phyloP scores from a whole-genome alignment of 2,888 invertebrate species.

The Pyrrhosoma nymphula region DNA sequence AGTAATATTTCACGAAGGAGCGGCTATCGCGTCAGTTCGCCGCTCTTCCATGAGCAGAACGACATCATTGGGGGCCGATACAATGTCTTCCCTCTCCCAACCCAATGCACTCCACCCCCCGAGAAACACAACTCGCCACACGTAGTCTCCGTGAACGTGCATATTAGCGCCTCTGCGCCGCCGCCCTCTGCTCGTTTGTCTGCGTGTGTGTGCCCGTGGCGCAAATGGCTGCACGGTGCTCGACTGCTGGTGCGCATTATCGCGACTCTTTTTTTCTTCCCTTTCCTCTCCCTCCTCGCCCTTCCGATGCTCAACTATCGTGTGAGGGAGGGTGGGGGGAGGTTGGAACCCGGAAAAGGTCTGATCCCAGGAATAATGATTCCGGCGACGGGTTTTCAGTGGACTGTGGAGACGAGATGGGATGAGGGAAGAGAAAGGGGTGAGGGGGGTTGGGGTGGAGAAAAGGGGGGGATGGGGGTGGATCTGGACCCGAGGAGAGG shows the following conservation, averaged over 20 bases:
- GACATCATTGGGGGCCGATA: neutral
- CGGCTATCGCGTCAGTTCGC: no score
- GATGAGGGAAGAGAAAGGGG: neutral
- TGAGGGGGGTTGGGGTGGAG: no score
- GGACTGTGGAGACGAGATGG: neutral
- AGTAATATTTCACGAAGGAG: no score
- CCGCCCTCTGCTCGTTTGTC: no score
- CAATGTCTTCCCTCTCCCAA: neutral
- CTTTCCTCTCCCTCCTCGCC: neutral
- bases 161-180: neutral
- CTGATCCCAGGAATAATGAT: slow-evolving; percentile 62
- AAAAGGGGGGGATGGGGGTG: no score
- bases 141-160: neutral
- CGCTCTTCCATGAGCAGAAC: no score
- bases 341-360: neutral
- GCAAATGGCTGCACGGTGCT: neutral
- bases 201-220: neutral
- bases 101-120: neutral
- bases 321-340: no score
- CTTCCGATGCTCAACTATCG: neutral
- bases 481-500: neutral
- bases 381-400: neutral
- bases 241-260: slow-evolving; percentile 32
- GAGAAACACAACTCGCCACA: neutral
- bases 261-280: slow-evolving; percentile 7